Evolutionary conservation across 2,113 vertebrate genomes (phyloP), one percentile per base, ranked within the genome.

Genomic region (Melanotaenia duboulayi): DNA sequence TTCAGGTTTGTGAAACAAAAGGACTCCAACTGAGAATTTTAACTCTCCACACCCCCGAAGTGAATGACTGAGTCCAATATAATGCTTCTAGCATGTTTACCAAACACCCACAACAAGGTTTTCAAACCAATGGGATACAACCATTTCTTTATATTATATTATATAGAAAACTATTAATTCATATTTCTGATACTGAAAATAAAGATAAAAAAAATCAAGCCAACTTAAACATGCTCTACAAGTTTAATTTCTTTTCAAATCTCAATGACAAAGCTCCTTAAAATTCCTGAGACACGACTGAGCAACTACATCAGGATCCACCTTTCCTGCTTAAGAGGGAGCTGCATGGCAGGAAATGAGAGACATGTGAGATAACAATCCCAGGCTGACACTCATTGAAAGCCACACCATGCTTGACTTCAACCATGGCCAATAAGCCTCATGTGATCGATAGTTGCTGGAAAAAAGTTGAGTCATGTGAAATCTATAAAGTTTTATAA

Each of bases 341-440:
- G n/a, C 16, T 11, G 11, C 40, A 2, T 65, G 74, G 75, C 73
- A 71, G 67, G 71, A 90, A 90, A 90, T 77, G 40, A 74, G 44
- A 70, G n/a, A 8, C 82, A 74, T 74, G 59, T 37, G 62, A 66
- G 28, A 46, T 72, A 22, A 74, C 42, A 61, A 51, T 35, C 17
- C 56, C 0, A 11, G 5, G 37, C 7, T 67, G 28, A 70, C 12
- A 28, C 49, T 80, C 25, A 88, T 78, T 81, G 24, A 55, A 81
- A 50, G 49, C 65, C 37, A 73, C 25, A 50, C 17, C 4, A 50
- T 23, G 14, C 42, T 28, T 52, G 20, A 74, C 28, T 50, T 66
- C 16, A 71, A 77, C 17, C 71, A 65, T 82, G 82, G 56, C 48
- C 12, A 12, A 10, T 25, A 2, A 7, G 65, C 19, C 19, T 24